These are phyloP conservation scores for Anthrax anthrax DNA, from an alignment of 2,888 invertebrate genomes.

Conservation along the genomic window DNA sequence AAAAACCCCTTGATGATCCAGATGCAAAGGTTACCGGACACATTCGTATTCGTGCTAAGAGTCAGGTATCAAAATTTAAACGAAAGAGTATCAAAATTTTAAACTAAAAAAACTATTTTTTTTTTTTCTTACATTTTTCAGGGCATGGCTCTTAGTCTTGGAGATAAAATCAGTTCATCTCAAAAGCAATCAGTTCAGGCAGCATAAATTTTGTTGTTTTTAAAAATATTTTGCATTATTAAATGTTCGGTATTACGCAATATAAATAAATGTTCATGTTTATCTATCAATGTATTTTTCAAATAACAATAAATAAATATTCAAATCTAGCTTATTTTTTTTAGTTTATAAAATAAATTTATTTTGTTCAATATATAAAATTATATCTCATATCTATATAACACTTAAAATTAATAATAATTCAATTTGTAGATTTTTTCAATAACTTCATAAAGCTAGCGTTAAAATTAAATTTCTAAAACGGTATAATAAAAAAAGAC, in stretches of 20 bases:
- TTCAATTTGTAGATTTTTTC: too few relatives aligned
- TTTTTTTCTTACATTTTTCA: constrained; percentile 30
- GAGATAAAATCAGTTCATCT: constrained; percentile 93
- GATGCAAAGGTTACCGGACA: constrained; percentile 88
- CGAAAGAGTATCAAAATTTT: neutral
- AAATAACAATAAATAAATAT: too few relatives aligned
- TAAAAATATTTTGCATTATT: neutral
- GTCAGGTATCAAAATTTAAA: constrained; percentile 53
- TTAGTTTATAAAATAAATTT: too few relatives aligned
- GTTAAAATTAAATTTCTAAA: too few relatives aligned
- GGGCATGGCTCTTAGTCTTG: constrained; percentile 98
- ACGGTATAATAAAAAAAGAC: too few relatives aligned
- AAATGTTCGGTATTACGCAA: neutral
- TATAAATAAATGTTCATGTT: neutral
- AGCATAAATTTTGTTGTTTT: constrained; percentile 19
- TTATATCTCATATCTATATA: too few relatives aligned
- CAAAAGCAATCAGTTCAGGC: constrained; percentile 50
- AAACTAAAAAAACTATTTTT: neutral
- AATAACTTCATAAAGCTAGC: too few relatives aligned
- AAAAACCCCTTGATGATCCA: constrained; percentile 78
- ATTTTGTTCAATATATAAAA: too few relatives aligned
- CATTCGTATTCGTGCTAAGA: constrained; percentile 95
- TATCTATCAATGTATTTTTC: too few relatives aligned
- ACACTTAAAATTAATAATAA: too few relatives aligned
- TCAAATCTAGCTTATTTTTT: too few relatives aligned